Percentiles rank a stretch among this genome's conserved stretches.
These are phyloP conservation scores for Meriones unguiculatus DNA, from an alignment of 2,113 vertebrate genomes.

Conservation along the genomic window DNA sequence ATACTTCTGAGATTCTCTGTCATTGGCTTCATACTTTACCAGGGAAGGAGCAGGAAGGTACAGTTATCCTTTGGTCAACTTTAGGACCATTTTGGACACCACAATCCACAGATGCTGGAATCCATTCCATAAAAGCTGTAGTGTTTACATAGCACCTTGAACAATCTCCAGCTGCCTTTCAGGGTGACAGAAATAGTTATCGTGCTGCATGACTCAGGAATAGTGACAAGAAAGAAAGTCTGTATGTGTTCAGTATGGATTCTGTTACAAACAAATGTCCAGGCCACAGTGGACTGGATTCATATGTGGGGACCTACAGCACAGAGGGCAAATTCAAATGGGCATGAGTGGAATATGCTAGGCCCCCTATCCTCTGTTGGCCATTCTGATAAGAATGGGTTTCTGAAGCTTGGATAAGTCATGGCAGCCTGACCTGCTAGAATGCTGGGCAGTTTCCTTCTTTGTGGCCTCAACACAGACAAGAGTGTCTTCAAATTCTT, in stretches of 20 bases:
- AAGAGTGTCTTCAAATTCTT: neutral
- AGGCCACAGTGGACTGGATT: neutral
- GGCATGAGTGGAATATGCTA: rapidly evolving
- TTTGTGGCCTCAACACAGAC: neutral
- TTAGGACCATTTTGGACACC: neutral
- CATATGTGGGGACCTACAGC: neutral
- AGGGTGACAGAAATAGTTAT: neutral
- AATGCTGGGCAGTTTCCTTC: neutral
- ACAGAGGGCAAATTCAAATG: neutral
- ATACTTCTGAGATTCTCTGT: neutral
- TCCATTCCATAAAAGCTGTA: neutral
- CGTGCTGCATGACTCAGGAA: neutral
- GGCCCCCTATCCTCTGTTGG: neutral
- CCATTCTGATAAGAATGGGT: neutral
- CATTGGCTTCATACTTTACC: neutral
- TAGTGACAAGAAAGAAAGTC: neutral
- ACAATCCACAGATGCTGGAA: no score
- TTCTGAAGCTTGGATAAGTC: neutral
- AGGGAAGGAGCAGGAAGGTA: rapidly evolving
- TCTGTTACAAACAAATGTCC: neutral
- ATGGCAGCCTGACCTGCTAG: neutral
- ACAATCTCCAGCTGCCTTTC: neutral
- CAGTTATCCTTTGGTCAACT: no score
- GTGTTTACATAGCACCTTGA: neutral
- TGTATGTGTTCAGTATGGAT: no score